phyloP scores from a whole-genome alignment of 2,797 vertebrate species.

The Eulemur albifrons region DNA sequence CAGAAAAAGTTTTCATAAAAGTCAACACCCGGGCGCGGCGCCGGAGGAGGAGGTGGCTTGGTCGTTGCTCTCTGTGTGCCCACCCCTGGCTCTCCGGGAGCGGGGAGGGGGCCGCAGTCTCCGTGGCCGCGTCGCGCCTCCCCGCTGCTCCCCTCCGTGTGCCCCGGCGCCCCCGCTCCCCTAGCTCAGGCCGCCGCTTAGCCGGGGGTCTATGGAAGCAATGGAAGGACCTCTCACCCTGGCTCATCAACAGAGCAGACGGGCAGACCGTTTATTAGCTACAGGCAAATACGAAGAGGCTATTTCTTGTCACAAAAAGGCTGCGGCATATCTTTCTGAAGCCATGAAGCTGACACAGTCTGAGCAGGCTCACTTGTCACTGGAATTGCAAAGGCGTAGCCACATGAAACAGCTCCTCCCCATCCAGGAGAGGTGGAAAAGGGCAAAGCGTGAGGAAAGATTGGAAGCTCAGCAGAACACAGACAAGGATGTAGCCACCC shows the following conservation, averaged over 20 bases:
- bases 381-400: conserved; percentile 96
- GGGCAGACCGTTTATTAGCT: conserved; percentile 93
- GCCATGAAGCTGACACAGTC: too few relatives aligned
- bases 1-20: neutral
- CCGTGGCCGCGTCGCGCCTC: too few relatives aligned
- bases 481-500: conserved; percentile 76
- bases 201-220: too few relatives aligned
- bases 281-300: conserved; percentile 97
- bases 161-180: too few relatives aligned
- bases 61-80: too few relatives aligned
- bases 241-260: conserved; percentile 98
- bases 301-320: conserved; percentile 94
- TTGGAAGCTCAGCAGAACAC: conserved; percentile 82
- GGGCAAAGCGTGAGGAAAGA: conserved; percentile 91
- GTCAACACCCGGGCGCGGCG: too few relatives aligned
- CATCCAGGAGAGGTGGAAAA: conserved; percentile 96
- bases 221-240: too few relatives aligned
- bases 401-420: conserved; percentile 95
- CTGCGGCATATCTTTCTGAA: conserved; percentile 82
- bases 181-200: too few relatives aligned
- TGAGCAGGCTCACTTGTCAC: conserved; percentile 92
- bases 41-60: too few relatives aligned
- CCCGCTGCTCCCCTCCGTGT: too few relatives aligned
- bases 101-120: too few relatives aligned
- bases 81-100: too few relatives aligned